Base-by-base conservation (phyloP, 2,888 invertebrate species). In the Agriotes lineatus region DNA sequence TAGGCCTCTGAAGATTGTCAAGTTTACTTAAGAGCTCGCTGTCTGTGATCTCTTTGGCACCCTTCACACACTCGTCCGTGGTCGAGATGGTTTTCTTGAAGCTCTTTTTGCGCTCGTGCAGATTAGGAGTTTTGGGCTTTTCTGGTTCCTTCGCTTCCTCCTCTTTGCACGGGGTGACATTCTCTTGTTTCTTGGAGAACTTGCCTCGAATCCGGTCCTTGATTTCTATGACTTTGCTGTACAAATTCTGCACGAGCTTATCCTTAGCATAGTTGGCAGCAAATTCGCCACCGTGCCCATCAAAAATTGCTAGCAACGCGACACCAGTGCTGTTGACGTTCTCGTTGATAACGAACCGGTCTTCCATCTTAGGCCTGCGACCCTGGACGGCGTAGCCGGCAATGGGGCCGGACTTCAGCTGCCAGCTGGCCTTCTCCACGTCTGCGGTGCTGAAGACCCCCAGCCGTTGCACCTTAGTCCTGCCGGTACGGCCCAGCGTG, bases 241-340 rank as follows among this genome's bases (percentile, higher is more conserved):
- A 90, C 57, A 96, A 86, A 81, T 91, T 94, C 81, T 93, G 91
- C 72, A 96, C 91, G 14, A 97, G 87, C 76, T 95, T 93, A 77
- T 96, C 95, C 82, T 93, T 93, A 58, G 95, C 95, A 85, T 94
- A 97, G 81, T 96, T 94, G 16, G 96, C 96, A 58, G 96, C 96
- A 86, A 95, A 95, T 86, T 96, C 96, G 39, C 97, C 97, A 57
- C 97, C 97, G 83, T 97, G 97, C 0, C 97, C 97, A 85, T 97
- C 97, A 83, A 96, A 97, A 74, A 97, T 92, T 45, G 96, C 96
- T 85, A 95, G 96, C 67, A 97, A 86, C 16, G 95, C 93, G 60
- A 96, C 91, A 18, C 93, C 94, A 16, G 95, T 94, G 75, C 91
- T 90, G 82, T 93, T 92, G 60, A 96, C 91, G 80, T 96, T 92